Base-by-base conservation (phyloP, 2,797 vertebrate genomes). In the Ara ararauna region DNA sequence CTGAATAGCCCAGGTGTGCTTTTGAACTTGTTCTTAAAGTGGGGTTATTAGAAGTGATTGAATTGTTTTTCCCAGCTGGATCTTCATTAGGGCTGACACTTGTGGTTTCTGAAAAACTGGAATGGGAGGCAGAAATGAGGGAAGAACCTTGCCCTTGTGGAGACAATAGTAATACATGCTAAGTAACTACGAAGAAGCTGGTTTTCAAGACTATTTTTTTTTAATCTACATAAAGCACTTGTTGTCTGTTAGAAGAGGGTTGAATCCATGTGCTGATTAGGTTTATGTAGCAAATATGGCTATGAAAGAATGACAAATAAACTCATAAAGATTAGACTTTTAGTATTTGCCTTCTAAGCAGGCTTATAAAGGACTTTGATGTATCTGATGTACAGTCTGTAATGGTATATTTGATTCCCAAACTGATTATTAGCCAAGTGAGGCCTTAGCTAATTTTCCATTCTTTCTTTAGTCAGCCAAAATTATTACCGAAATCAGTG, bases 21-120 rank as follows among this genome's bases (percentile, higher is more conserved):
- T 74, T 86, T 77, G 87, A 93, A 97, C 92, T 96, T 78, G 67
- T n/a, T 78, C 74, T 48, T 84, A 71, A 86, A 71, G 78, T 11
- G 23, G 72, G 42, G 12, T 76, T 89, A 61, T 40, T 65, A 38
- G 75, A 61, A 73, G 58, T 50, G 54, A 58, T 75, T 29, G 64
- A 50, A 77, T 44, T 89, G 40, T 38, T 91, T 72, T 87, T 94
- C 40, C n/a, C 24, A 70, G 47, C 3, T 68, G 70, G 15, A 40
- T 94, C 87, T 89, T 92, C 93, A 47, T 23, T 80, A 60, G 32
- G 51, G 29, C 44, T 80, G 48, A 71, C 74, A 85, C 48, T 73
- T 32, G 44, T 68, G 38, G 32, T 86, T 40, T 93, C 92, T 94
- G 93, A 87, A 85, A 64, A 88, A 78, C 95, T 97, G 44, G 6